Evolutionary conservation across 2,113 vertebrate genomes (phyloP).

Genomic region (zebrafish (Danio rerio)): GRCz12tu NC_133188.1:50776001-50776500

Average conservation of each 20-base stretch:
- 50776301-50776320: conserved; percentile 48
- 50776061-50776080: too few species aligned
- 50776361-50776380: conserved; percentile 52
- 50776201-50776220: too few species aligned
- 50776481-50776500: conserved; percentile 12
- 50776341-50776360: conserved; percentile 50
- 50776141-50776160: too few species aligned
- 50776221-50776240: background rate
- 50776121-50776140: too few species aligned
- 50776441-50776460: conserved; percentile 55
- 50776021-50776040: too few species aligned
- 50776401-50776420: background rate
- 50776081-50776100: too few species aligned
- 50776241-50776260: conserved; percentile 29
- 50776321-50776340: conserved; percentile 48
- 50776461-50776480: conserved; percentile 22
- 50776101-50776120: too few species aligned
- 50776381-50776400: conserved; percentile 23
- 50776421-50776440: conserved; percentile 48
- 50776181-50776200: background rate
- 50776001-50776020: too few species aligned
- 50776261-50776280: background rate
- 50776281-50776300: conserved; percentile 12
- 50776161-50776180: background rate
- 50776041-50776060: too few species aligned